Conservation (phyloP, 1,140 invertebrate genomes). For the Camponotus pennsylvanicus region DNA sequence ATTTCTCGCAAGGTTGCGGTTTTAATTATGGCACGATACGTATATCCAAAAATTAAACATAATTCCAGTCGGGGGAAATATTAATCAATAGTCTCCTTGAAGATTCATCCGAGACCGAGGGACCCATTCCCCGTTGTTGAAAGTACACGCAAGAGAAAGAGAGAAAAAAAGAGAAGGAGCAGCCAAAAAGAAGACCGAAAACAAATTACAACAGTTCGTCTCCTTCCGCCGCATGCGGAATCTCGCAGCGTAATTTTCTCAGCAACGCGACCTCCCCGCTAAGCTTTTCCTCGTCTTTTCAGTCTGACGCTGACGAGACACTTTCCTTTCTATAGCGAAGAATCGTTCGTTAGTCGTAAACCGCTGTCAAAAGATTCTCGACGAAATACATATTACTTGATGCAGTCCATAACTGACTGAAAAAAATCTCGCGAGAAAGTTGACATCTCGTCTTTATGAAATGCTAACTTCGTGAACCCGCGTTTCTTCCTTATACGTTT, state of each 20-base stretch:
- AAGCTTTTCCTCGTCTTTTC: conserved; percentile 76
- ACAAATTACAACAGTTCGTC: conserved; percentile 77
- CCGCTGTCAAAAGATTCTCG: conserved; percentile 64
- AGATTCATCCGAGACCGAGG: conserved; percentile 36
- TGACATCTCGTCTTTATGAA: conserved; percentile 52
- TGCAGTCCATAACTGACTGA: background rate
- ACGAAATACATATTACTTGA: conserved; percentile 69
- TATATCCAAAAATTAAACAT: conserved; percentile 41
- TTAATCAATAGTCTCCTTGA: conserved; percentile 57
- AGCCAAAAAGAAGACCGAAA: conserved; percentile 73
- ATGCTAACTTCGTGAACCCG: conserved; percentile 3
- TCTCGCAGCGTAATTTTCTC: conserved; percentile 76
- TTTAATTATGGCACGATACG: conserved; percentile 28
- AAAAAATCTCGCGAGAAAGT: conserved; percentile 47
- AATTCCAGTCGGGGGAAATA: conserved; percentile 35
- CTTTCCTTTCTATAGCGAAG: conserved; percentile 80
- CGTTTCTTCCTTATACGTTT: background rate
- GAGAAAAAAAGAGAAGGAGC: conserved; percentile 50
- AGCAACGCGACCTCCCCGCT: conserved; percentile 63
- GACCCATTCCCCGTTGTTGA: conserved; percentile 9
- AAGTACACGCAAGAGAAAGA: conserved; percentile 33
- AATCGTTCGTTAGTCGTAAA: conserved; percentile 79
- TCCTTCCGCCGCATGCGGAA: conserved; percentile 35
- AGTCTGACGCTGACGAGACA: conserved; percentile 77
- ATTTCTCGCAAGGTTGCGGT: background rate